A percentile compares a stretch with the other conserved stretches of the same genome.
Evolutionary conservation across 2,113 vertebrate genomes (phyloP).

Genomic region (Dissostichus mawsoni): DNA sequence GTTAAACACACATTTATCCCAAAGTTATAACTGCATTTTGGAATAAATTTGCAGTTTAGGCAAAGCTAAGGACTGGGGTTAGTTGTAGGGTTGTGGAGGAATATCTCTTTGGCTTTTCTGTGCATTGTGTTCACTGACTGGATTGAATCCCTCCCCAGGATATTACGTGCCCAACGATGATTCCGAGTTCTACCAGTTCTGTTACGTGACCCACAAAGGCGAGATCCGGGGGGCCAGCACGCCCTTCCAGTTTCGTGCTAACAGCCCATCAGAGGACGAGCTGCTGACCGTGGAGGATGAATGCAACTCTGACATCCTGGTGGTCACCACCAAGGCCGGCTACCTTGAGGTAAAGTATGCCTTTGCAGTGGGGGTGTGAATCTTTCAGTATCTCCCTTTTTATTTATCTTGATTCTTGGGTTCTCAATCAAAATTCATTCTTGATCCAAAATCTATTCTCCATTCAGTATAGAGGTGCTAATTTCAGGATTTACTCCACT

Average conservation of each 20-base stretch:
- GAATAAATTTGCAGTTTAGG: background rate
- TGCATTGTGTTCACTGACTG: constrained; percentile 6
- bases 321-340: constrained; percentile 97
- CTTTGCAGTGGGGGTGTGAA: background rate
- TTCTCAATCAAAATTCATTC: no score
- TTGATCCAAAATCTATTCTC: no score
- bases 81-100: background rate
- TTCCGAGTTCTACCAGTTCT: constrained; percentile 99
- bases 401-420: no score
- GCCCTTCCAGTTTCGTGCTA: constrained; percentile 96
- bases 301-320: constrained; percentile 96
- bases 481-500: no score
- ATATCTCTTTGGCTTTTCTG: background rate
- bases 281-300: constrained; percentile 98
- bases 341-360: constrained; percentile 90
- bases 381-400: no score
- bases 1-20: background rate
- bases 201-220: constrained; percentile 97
- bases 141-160: constrained; percentile 77
- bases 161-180: constrained; percentile 98
- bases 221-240: constrained; percentile 99
- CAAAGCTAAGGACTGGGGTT: background rate
- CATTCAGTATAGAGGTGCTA: no score
- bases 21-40: background rate
- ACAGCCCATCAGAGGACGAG: constrained; percentile 92